These are phyloP conservation scores for Vandiemenella viatica DNA, from an alignment of 2,888 invertebrate species.

Conservation along the genomic window DNA sequence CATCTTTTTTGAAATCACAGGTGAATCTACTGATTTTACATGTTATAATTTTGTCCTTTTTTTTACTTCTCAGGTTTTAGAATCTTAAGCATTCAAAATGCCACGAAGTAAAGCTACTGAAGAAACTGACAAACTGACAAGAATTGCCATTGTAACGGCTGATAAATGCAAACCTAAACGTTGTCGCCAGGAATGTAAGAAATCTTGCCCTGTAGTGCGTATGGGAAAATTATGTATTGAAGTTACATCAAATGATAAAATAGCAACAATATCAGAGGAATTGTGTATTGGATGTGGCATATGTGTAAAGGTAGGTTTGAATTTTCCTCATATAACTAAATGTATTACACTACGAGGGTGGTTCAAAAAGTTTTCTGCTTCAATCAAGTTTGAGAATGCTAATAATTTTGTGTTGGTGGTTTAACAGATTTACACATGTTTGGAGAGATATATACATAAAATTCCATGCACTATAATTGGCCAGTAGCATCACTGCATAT, in stretches of 20 bases:
- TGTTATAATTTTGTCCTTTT: too few species aligned
- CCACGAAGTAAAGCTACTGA: constrained; percentile 57
- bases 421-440: too few species aligned
- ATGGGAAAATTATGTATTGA: constrained; percentile 99
- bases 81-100: too few species aligned
- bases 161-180: constrained; percentile 99
- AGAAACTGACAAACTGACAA: constrained; percentile 83
- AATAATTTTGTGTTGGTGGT: too few species aligned
- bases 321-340: constrained; percentile 4
- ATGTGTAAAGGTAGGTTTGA: constrained; percentile 86
- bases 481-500: too few species aligned
- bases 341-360: background rate
- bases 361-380: too few species aligned
- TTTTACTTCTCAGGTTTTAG: too few species aligned
- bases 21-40: too few species aligned
- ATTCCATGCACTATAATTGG: too few species aligned
- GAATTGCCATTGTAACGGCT: constrained; percentile 94
- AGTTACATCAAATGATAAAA: constrained; percentile 88
- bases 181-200: constrained; percentile 97
- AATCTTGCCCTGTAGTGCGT: constrained; percentile 94
- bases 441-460: too few species aligned
- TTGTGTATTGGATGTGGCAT: constrained; percentile 99
- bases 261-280: constrained; percentile 93
- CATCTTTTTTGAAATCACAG: too few species aligned
- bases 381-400: too few species aligned